Conservation (phyloP, 2,888 invertebrate species). For the Campopleginae sp. region DNA sequence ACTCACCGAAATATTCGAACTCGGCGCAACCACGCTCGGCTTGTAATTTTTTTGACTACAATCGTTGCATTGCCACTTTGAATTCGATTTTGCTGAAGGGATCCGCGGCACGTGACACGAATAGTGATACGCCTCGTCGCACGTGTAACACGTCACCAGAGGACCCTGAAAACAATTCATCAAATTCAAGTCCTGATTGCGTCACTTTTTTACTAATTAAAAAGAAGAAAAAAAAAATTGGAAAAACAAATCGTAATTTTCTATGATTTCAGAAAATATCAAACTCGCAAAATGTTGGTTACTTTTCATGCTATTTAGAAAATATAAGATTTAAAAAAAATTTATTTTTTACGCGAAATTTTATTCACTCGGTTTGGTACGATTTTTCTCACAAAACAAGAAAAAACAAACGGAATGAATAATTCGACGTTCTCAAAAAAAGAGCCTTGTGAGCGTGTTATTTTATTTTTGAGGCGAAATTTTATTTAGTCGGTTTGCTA, state of each 20-base stretch:
- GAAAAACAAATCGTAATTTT: too few relatives aligned
- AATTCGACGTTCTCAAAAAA: too few relatives aligned
- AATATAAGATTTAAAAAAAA: too few relatives aligned
- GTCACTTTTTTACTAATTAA: too few relatives aligned
- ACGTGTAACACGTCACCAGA: slow-evolving; percentile 92
- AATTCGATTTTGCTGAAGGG: slow-evolving; percentile 85
- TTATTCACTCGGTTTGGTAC: too few relatives aligned
- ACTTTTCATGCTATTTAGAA: background rate
- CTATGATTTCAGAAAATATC: too few relatives aligned
- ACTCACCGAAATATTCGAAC: slow-evolving; percentile 65
- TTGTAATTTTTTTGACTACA: slow-evolving; percentile 84
- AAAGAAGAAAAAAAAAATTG: too few relatives aligned
- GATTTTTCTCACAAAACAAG: background rate
- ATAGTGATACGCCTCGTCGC: slow-evolving; percentile 94
- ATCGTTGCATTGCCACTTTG: slow-evolving; percentile 90
- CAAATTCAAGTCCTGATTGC: background rate
- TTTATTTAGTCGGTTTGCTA: too few relatives aligned
- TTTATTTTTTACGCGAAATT: background rate
- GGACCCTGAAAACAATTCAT: slow-evolving; percentile 86
- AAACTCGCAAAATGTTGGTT: too few relatives aligned
- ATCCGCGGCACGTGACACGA: slow-evolving; percentile 91
- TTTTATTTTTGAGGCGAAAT: background rate
- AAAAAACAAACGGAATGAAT: too few relatives aligned
- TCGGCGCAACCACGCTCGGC: slow-evolving; percentile 32
- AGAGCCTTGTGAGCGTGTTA: too few relatives aligned